These are phyloP conservation scores for Chloroclysta siterata DNA, from an alignment of 2,888 invertebrate genomes.

Conservation along the genomic window DNA sequence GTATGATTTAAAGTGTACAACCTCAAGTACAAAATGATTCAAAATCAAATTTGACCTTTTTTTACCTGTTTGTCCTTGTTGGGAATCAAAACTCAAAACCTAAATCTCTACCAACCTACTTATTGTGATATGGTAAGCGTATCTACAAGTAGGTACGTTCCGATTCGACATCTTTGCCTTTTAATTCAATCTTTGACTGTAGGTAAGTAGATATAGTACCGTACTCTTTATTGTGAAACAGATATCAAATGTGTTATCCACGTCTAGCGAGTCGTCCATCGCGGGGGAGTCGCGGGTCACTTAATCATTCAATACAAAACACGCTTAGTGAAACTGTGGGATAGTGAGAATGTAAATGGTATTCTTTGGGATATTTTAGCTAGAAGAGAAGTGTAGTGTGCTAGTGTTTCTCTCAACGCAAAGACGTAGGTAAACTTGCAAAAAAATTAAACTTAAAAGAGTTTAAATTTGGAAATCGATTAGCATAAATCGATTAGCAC, in stretches of 20 bases:
- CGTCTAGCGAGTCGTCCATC: background rate
- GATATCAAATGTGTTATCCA: background rate
- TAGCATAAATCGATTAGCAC: background rate
- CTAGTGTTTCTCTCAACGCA: slow-evolving; percentile 12
- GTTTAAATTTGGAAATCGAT: slow-evolving; percentile 12
- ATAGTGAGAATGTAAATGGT: background rate
- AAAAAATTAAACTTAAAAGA: background rate
- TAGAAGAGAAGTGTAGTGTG: slow-evolving; percentile 1
- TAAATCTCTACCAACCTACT: no score
- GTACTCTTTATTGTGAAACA: background rate
- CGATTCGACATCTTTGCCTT: background rate
- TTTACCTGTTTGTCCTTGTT: no score
- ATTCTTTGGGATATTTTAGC: background rate
- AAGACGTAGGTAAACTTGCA: background rate
- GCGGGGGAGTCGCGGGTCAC: slow-evolving; percentile 1
- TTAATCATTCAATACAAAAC: background rate
- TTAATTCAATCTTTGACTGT: no score
- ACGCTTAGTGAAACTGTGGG: background rate
- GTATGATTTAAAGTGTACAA: no score
- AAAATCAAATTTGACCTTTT: no score
- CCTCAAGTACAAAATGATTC: no score
- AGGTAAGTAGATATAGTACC: background rate
- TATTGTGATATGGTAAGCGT: no score
- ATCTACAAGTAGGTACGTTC: no score
- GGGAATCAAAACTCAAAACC: no score